phyloP scores from a whole-genome alignment of 1,140 invertebrate species.

The Papilio dardanus region DNA sequence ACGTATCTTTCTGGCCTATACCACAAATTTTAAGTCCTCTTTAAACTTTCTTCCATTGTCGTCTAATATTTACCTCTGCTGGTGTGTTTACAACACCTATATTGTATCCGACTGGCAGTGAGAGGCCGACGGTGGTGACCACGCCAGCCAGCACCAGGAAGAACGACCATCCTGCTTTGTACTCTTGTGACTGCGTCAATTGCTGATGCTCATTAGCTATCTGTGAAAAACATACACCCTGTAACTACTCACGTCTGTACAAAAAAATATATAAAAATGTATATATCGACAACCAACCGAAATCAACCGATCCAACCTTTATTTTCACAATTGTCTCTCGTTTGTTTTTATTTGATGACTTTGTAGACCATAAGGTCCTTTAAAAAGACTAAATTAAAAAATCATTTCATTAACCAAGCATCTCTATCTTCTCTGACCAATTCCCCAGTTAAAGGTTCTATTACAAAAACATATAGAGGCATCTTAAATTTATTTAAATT shows the following conservation, averaged over 20 bases:
- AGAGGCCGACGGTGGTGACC: conserved; percentile 90
- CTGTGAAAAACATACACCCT: conserved; percentile 52
- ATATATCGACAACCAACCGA: no score
- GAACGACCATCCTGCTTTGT: conserved; percentile 74
- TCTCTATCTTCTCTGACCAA: no score
- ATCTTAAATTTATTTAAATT: not conserved
- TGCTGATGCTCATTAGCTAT: conserved; percentile 68
- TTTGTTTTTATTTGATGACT: no score
- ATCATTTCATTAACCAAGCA: no score
- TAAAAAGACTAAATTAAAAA: no score
- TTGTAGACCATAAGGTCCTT: no score
- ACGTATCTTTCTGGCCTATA: no score
- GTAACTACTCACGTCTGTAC: no score
- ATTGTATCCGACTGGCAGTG: conserved; percentile 94
- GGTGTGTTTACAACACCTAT: conserved; percentile 95
- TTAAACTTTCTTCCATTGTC: no score
- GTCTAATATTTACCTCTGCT: conserved; percentile 83
- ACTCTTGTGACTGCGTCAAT: conserved; percentile 58
- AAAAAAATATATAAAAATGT: not conserved
- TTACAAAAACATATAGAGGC: not conserved
- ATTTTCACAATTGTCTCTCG: no score
- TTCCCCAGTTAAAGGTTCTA: not conserved
- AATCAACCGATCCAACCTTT: no score
- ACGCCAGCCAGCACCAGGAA: conserved; percentile 84
- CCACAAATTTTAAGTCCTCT: no score